Evolutionary conservation across 1,140 invertebrate genomes (phyloP), one percentile per base, ranked within the genome.

Genomic region (Macrostomum lignano): DNA sequence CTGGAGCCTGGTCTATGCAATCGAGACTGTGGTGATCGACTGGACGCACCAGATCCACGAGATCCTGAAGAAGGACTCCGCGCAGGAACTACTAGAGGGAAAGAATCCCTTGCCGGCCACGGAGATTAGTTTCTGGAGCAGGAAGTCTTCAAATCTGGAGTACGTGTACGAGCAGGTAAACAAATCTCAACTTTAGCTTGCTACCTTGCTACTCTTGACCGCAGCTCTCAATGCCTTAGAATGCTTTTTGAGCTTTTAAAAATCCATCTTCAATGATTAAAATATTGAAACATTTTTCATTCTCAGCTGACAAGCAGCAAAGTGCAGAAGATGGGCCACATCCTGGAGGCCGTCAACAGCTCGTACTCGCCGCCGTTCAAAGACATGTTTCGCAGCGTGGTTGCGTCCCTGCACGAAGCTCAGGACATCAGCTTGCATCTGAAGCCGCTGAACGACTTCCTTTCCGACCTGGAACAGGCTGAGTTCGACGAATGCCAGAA

Each of bases 11-110:
- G 79, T 86, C 50, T 79, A 77, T 48, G 71, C 77, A 7, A 81
- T 86, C 35, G 81, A 91, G 62, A 74, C 74, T n/a, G 73, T 84
- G 5, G 69, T 86, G 30, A 86, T 86, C 44, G 84, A 86, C 48
- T 91, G 81, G 81, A 73, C 75, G 13, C 70, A 74, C 40, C 73
- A 84, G 53, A 74, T 86, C 33, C 74, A 78, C 45, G 78, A 86
- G 45, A 75, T 86, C 6, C 67, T 86, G 37, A 70, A 70, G 42
- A 72, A 78, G 46, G 76, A 81, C 49, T 75, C 76, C 0, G 67
- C 70, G 19, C 67, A 71, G 28, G 69, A 70, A 5, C 70, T 78
- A 39, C 63, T 70, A 22, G 70, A 71, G 47, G 69, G 70, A n/a
- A 66, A 70, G 38, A 74, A 81, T 56, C 75, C 77, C 2, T 67